These are phyloP conservation scores for Crossaster papposus DNA, from an alignment of 53 echinoderm and acorn worm species.

Conservation along the genomic window DNA sequence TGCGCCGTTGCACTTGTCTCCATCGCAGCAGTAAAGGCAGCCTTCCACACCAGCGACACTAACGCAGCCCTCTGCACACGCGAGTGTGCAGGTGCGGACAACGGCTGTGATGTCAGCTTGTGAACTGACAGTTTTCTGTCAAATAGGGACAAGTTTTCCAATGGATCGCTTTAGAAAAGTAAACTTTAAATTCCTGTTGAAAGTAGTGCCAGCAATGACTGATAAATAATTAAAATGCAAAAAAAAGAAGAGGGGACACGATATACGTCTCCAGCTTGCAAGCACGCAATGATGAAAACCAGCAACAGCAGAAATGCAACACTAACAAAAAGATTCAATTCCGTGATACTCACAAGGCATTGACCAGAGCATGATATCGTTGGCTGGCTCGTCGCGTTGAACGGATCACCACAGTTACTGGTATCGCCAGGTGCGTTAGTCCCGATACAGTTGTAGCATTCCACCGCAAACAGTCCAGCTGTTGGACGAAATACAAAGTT, in stretches of 20 bases:
- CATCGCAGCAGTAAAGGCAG: background rate
- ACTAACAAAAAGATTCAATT: no score
- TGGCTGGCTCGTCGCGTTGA: conserved; percentile 22
- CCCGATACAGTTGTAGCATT: background rate
- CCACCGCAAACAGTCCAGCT: conserved; percentile 7
- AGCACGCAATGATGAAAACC: no score
- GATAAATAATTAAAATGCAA: no score
- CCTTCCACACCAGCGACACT: background rate
- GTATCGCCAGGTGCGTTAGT: no score
- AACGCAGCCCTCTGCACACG: background rate
- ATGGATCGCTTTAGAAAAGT: no score
- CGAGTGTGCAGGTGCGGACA: background rate
- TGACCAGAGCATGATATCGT: background rate
- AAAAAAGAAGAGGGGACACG: no score
- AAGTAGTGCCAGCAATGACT: no score
- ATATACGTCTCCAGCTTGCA: no score
- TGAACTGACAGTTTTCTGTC: background rate
- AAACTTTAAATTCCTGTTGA: no score
- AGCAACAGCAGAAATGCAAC: no score
- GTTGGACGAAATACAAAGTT: background rate
- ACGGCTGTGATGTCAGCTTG: background rate
- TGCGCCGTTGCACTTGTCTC: conserved; percentile 51
- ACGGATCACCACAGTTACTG: background rate
- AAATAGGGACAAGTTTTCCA: no score
- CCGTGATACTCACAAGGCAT: conserved; percentile 1